These are phyloP conservation scores for Tympanoctomys barrerae DNA, from an alignment of 2,797 vertebrate genomes.

Conservation along the genomic window DNA sequence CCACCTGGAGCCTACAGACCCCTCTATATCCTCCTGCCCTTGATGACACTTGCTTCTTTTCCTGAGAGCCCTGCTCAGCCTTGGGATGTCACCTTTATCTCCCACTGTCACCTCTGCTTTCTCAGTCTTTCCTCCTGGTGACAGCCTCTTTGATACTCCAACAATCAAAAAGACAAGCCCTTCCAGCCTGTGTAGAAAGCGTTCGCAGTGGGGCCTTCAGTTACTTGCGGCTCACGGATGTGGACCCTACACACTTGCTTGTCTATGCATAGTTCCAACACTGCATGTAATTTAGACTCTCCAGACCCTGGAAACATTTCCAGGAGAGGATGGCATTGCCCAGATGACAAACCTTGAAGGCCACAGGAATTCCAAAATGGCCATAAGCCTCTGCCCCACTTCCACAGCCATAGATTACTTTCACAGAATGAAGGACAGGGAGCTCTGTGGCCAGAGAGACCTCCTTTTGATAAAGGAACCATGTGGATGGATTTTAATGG, in stretches of 20 bases:
- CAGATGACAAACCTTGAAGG: rapidly evolving
- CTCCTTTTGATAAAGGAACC: not conserved
- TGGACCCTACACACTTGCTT: not conserved
- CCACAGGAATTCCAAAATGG: not conserved
- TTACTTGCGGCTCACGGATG: not conserved
- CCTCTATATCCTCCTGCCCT: rapidly evolving
- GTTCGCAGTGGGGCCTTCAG: not conserved
- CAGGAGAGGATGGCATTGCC: not conserved
- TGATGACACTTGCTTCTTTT: not conserved
- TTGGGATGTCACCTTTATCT: too few species aligned
- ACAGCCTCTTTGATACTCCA: not conserved
- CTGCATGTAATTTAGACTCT: not conserved
- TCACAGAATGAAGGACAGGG: not conserved
- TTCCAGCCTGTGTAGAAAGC: not conserved
- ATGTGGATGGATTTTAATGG: not conserved
- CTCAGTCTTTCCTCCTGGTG: not conserved
- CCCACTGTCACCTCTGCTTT: not conserved
- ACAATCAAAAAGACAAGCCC: not conserved
- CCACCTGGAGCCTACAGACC: not conserved
- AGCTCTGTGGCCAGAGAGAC: not conserved
- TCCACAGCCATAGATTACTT: not conserved
- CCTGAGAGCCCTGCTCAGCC: not conserved
- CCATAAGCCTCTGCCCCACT: not conserved
- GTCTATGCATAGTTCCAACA: not conserved
- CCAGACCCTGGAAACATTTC: not conserved